These are phyloP conservation scores for Scotopteryx bipunctaria DNA, from an alignment of 2,888 invertebrate genomes.

Conservation along the genomic window DNA sequence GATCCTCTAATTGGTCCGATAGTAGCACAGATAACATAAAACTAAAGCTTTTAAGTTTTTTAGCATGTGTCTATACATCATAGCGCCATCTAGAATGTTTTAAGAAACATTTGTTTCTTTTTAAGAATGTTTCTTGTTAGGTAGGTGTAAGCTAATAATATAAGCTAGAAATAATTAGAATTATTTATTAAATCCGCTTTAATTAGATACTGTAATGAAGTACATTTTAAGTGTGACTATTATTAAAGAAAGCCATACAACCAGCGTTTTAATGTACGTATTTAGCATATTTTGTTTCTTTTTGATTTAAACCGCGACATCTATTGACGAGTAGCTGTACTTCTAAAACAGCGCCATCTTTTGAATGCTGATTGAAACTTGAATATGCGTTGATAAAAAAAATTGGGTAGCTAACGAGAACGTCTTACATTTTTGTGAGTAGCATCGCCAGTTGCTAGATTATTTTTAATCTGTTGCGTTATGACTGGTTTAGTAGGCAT, in stretches of 20 bases:
- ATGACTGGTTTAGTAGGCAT: slow-evolving; percentile 36
- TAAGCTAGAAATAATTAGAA: slow-evolving; percentile 26
- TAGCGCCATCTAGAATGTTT: too few relatives aligned
- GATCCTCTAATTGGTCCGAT: too few relatives aligned
- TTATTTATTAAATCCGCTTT: slow-evolving; percentile 73
- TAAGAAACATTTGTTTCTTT: too few relatives aligned
- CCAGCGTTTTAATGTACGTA: slow-evolving; percentile 35
- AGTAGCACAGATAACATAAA: too few relatives aligned
- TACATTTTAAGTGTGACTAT: slow-evolving; percentile 34
- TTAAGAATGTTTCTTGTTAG: too few relatives aligned
- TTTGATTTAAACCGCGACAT: slow-evolving; percentile 19
- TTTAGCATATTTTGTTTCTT: slow-evolving; percentile 15
- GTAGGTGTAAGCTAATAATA: not conserved
- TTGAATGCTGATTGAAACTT: too few relatives aligned
- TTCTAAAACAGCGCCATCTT: not conserved
- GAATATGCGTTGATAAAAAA: too few relatives aligned
- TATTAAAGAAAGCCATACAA: slow-evolving; percentile 33
- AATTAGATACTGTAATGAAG: slow-evolving; percentile 52
- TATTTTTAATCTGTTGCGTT: slow-evolving; percentile 31
- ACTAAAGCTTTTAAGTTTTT: too few relatives aligned
- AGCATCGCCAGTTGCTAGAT: slow-evolving; percentile 37
- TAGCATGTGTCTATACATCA: too few relatives aligned
- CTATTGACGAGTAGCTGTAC: not conserved
- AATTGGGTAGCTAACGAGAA: not conserved
- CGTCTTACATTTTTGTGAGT: slow-evolving; percentile 2